phyloP scores from a whole-genome alignment of 2,113 vertebrate species.

The Plestiodon gilberti region DNA sequence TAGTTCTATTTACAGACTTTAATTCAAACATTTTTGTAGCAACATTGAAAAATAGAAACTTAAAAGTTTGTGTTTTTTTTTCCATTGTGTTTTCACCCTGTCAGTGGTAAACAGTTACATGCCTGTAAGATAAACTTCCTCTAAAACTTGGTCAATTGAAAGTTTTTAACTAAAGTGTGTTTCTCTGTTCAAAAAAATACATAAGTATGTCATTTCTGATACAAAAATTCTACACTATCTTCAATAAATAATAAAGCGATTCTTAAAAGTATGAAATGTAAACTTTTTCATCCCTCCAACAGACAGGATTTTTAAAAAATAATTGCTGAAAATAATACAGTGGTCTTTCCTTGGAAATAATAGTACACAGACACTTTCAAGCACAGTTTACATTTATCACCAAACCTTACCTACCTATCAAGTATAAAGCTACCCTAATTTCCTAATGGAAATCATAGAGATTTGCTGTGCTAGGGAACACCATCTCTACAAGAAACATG shows the following conservation, averaged over 20 bases:
- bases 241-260: slow-evolving; percentile 82
- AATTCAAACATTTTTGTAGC: slow-evolving; percentile 71
- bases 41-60: slow-evolving; percentile 74
- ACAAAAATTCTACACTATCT: slow-evolving; percentile 79
- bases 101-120: slow-evolving; percentile 68
- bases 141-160: slow-evolving; percentile 62
- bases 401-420: slow-evolving; percentile 45
- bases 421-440: slow-evolving; percentile 57
- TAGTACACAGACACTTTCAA: slow-evolving; percentile 67
- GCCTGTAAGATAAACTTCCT: slow-evolving; percentile 66
- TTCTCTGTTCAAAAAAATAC: slow-evolving; percentile 78
- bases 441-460: slow-evolving; percentile 65
- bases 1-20: slow-evolving; percentile 66
- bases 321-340: slow-evolving; percentile 67
- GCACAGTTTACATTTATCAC: slow-evolving; percentile 67
- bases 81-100: slow-evolving; percentile 62
- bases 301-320: slow-evolving; percentile 51
- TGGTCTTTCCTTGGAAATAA: slow-evolving; percentile 62
- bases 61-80: slow-evolving; percentile 64
- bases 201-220: slow-evolving; percentile 77
- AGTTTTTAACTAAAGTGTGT: slow-evolving; percentile 73
- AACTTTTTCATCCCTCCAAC: slow-evolving; percentile 77
- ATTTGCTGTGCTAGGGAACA: slow-evolving; percentile 66
- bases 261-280: slow-evolving; percentile 85
- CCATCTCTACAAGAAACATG: slow-evolving; percentile 58